Evolutionary conservation across 2,113 vertebrate genomes (phyloP), one percentile per base, ranked within the genome.

Genomic region (Serilophus lunatus): DNA sequence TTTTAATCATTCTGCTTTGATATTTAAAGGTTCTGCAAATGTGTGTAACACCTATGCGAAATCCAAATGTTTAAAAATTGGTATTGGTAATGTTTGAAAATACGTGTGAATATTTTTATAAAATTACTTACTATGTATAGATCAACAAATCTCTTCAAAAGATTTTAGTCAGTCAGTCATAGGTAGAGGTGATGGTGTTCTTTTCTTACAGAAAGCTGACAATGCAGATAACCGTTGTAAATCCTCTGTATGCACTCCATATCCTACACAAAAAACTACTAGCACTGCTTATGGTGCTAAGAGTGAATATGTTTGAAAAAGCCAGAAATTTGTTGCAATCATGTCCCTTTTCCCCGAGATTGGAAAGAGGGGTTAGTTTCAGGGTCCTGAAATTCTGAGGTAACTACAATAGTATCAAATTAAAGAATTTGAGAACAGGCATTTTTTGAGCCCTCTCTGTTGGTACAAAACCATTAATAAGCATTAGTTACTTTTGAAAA

Each of bases 281-380:
- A 4, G 9, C 19, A 2, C 57, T 33, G 36, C 18, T 88, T 38
- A 29, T 0, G 3, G 10, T 38, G 40, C 33, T 33, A 10, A 1
- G 5, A 86, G 24, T 10, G 18, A 68, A 10, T 36, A 17, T 4
- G 14, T 22, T 90, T 65, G 63, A 65, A 50, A 77, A 69, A 45
- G 10, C 16, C 49, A 68, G 82, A 81, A 54, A 3, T 13, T 7
- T 3, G 13, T 86, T 60, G 13, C 12, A 82, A 5, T 12, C 9
- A 2, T 5, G 1, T 28, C 28, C 18, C 44, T 76, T 82, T 72
- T 45, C 42, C 50, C 42, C n/a, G 70, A 42, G 64, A 35, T 3
- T 33, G 13, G 25, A 44, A 76, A 49, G 13, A 50, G 6, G 15
- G 3, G 7, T 59, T 59, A 15, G 22, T 84, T 91, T 84, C n/a